A percentile compares a stretch with the other conserved stretches of the same genome.
Conservation (phyloP, 2,113 vertebrate species). For the Macrotis lagotis region DNA sequence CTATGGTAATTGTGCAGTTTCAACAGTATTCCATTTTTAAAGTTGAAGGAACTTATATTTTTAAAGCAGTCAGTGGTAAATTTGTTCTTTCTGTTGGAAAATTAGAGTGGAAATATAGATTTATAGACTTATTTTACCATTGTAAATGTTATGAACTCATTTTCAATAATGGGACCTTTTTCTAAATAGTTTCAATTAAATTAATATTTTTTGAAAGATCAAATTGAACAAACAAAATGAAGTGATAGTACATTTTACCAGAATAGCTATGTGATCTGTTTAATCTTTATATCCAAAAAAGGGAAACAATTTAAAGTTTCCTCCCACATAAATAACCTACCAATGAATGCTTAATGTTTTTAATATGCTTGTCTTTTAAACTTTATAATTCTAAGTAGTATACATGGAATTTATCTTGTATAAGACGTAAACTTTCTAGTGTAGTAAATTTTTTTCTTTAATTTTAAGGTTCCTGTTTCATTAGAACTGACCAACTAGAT, state of each 20-base stretch:
- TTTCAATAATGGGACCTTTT: background rate
- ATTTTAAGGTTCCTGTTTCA: slow-evolving; percentile 93
- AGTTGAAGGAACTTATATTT: background rate
- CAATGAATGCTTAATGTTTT: background rate
- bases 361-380: background rate
- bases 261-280: background rate
- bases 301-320: too few species aligned
- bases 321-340: background rate
- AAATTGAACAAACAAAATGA: background rate
- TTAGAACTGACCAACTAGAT: slow-evolving; percentile 97
- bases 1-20: background rate
- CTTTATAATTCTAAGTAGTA: background rate
- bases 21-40: background rate
- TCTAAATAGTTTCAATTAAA: background rate
- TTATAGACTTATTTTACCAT: background rate
- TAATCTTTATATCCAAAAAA: background rate
- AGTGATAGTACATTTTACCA: background rate
- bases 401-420: background rate
- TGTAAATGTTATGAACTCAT: background rate
- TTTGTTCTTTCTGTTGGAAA: background rate
- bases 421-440: background rate
- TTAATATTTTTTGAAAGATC: background rate
- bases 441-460: slow-evolving; percentile 62
- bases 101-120: background rate
- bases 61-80: background rate